phyloP scores from a whole-genome alignment of 1,140 invertebrate genomes.

The Geopemphigus sp. region DNA sequence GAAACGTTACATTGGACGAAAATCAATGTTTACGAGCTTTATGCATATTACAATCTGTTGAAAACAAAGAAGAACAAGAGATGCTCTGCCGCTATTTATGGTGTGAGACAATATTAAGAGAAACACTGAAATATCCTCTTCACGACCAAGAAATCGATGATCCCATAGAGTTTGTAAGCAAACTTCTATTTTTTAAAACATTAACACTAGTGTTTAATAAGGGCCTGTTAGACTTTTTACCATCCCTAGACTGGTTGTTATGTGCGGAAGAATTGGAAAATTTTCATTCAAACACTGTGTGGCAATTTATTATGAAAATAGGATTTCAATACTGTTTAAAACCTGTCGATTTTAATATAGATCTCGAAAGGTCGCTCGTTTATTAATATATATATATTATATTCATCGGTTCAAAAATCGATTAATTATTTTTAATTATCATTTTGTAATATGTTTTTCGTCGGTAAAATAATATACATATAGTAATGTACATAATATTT shows the following conservation, averaged over 20 bases:
- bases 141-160: constrained; percentile 26
- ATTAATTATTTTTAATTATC: not conserved
- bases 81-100: not conserved
- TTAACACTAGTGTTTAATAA: not conserved
- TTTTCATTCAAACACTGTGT: constrained; percentile 27
- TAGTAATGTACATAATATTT: not conserved
- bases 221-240: constrained; percentile 8
- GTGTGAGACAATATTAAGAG: constrained; percentile 30
- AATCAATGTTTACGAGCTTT: constrained; percentile 38
- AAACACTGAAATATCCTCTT: constrained; percentile 32
- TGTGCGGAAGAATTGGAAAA: constrained; percentile 16
- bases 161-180: not conserved
- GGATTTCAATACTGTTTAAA: constrained; percentile 39
- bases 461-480: not conserved
- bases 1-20: constrained; percentile 16
- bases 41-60: constrained; percentile 15
- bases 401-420: not conserved
- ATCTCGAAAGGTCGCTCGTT: constrained; percentile 13
- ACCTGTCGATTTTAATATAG: not conserved
- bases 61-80: constrained; percentile 9
- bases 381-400: not conserved
- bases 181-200: constrained; percentile 26
- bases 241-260: constrained; percentile 33
- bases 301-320: constrained; percentile 46
- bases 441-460: not conserved